These are phyloP conservation scores for Sebastes nivosus DNA, from an alignment of 2,797 vertebrate species.

Conservation along the genomic window DNA sequence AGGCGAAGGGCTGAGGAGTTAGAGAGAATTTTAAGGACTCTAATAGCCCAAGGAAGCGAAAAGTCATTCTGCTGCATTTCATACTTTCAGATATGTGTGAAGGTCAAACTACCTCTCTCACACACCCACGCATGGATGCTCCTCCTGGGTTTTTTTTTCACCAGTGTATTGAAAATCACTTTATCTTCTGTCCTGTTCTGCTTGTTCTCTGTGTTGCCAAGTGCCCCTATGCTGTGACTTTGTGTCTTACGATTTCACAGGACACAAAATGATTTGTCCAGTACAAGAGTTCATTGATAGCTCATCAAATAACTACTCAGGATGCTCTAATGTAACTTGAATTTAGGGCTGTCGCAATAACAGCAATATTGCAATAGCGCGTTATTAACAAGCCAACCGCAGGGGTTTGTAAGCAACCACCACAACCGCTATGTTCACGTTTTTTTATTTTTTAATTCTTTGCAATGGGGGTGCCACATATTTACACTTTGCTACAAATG, in stretches of 20 bases:
- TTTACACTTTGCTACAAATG: too few relatives aligned
- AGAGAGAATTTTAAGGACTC: conserved; percentile 51
- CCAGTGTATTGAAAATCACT: conserved; percentile 26
- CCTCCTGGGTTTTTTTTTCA: background rate
- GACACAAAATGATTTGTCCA: background rate
- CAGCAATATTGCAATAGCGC: too few relatives aligned
- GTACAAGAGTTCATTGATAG: background rate
- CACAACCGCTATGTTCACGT: too few relatives aligned
- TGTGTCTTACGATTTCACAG: background rate
- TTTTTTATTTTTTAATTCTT: too few relatives aligned
- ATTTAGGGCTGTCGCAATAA: too few relatives aligned
- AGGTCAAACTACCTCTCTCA: conserved; percentile 47
- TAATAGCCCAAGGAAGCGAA: conserved; percentile 53
- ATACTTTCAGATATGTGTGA: conserved; percentile 48
- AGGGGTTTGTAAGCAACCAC: too few relatives aligned
- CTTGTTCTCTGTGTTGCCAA: background rate
- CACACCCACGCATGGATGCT: conserved; percentile 35
- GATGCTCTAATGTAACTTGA: background rate
- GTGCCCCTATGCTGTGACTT: background rate
- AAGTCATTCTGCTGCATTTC: conserved; percentile 39
- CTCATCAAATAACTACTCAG: background rate
- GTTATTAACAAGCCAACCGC: too few relatives aligned
- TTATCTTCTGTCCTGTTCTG: background rate
- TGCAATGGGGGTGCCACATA: too few relatives aligned
- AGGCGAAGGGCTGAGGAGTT: conserved; percentile 43